These are phyloP conservation scores for Styela plicata DNA, from an alignment of 23 tunicate genomes.

Conservation along the genomic window DNA sequence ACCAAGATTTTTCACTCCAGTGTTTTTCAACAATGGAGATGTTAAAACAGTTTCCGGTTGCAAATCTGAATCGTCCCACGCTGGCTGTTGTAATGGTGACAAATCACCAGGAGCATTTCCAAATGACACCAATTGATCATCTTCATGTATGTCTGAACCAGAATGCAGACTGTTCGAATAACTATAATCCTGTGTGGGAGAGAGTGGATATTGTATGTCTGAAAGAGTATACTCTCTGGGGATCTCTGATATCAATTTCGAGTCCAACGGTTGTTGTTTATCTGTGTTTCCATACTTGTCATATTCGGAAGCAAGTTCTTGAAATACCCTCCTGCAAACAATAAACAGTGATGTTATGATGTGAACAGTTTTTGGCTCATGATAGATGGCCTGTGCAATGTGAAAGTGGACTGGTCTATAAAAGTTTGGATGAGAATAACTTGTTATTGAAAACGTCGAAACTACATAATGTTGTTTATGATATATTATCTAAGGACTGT, in stretches of 20 bases:
- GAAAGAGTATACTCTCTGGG: neutral
- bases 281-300: constrained; percentile 31
- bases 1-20: neutral
- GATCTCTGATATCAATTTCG: neutral
- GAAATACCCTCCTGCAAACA: constrained; percentile 51
- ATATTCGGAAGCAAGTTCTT: constrained; percentile 67
- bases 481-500: no score
- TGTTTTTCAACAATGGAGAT: constrained; percentile 4
- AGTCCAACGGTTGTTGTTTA: neutral
- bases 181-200: neutral
- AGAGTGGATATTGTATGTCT: neutral
- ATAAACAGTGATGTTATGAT: neutral
- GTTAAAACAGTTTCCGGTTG: constrained; percentile 34
- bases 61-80: constrained; percentile 84
- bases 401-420: no score
- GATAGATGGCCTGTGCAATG: no score
- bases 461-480: no score
- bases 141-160: neutral
- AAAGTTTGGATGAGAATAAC: no score
- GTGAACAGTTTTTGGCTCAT: neutral
- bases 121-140: neutral
- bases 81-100: constrained; percentile 46
- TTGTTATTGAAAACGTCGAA: no score
- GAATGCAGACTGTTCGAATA: neutral
- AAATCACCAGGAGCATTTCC: neutral